Base-by-base conservation (phyloP, 2,888 invertebrate species). In the Acleris sparsana region DNA sequence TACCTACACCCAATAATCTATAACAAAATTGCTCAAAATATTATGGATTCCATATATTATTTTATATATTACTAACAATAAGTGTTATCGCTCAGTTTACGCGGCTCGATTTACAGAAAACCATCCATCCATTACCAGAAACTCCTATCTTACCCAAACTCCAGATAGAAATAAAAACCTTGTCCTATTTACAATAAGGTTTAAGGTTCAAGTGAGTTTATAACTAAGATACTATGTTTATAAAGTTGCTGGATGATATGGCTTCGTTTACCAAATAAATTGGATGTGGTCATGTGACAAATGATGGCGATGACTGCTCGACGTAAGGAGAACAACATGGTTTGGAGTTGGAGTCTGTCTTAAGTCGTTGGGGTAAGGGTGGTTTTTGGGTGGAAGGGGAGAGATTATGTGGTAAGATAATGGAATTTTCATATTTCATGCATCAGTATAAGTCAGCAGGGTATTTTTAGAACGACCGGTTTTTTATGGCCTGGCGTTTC, bases 221-320 rank as follows among this genome's bases (percentile, higher is more conserved):
- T 46, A 17, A 13, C 1, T 46, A n/a, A 46, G 17, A 46, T n/a
- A 46, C 16, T n/a, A 39, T 17, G n/a, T 46, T 46, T 46, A 17
- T 1, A 16, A 75, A 73, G 73, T 71, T 68, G 70, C 53, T 67
- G 68, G n/a, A 33, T 39, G 46, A 69, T 73, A 77, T 74, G 75
- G 75, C 71, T 76, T 69, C 74, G 76, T 74, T 76, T 73, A 72
- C 68, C 57, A 64, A 73, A 75, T 71, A 79, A 75, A 79, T 79
- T 74, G 77, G 72, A 73, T 74, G 76, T 59, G 78, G 80, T 70
- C 60, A 62, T 53, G 69, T 76, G 73, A 79, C 72, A 73, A 75
- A 80, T 72, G 72, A 69, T 25, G 71, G 56, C 33, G 70, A 70
- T 64, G 70, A 69, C 72, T 69, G 64, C 46, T 46, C 17, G 43